phyloP scores from a whole-genome alignment of 2,888 invertebrate genomes.

The Cosmia pyralina region DNA sequence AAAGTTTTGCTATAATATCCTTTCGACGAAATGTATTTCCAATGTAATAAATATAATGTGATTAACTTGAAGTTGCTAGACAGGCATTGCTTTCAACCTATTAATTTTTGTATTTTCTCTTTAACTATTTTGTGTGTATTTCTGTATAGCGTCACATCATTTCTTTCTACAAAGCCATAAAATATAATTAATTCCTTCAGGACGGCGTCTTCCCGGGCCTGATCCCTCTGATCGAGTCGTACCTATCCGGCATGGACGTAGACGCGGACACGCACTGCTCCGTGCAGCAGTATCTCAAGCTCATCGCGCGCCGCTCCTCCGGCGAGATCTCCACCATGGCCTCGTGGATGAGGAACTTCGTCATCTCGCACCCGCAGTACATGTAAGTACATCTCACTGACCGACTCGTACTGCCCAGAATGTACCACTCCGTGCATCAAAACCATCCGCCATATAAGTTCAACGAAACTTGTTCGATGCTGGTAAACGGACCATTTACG shows the following conservation, averaged over 20 bases:
- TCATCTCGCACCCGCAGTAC: constrained; percentile 96
- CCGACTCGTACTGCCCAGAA: background rate
- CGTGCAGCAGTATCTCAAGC: constrained; percentile 98
- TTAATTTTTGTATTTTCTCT: background rate
- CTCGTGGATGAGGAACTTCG: constrained; percentile 97
- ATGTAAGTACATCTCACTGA: constrained; percentile 1
- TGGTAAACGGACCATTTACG: background rate
- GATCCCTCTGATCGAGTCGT: constrained; percentile 97
- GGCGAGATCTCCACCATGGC: constrained; percentile 98
- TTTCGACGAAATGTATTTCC: background rate
- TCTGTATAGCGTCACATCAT: background rate
- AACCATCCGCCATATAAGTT: background rate
- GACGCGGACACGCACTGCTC: constrained; percentile 99
- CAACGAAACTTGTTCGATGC: background rate
- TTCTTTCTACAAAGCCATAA: background rate
- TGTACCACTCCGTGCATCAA: background rate
- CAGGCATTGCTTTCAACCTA: background rate
- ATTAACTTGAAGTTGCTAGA: background rate
- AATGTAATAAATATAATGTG: background rate
- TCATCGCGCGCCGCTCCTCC: constrained; percentile 96
- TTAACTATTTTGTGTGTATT: background rate
- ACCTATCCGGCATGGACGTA: constrained; percentile 98
- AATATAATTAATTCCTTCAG: constrained; percentile 80
- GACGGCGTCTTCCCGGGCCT: constrained; percentile 98
- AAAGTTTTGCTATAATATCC: background rate